phyloP scores from a whole-genome alignment of 2,797 vertebrate species.

The Enteromius thamalakanensis region DNA sequence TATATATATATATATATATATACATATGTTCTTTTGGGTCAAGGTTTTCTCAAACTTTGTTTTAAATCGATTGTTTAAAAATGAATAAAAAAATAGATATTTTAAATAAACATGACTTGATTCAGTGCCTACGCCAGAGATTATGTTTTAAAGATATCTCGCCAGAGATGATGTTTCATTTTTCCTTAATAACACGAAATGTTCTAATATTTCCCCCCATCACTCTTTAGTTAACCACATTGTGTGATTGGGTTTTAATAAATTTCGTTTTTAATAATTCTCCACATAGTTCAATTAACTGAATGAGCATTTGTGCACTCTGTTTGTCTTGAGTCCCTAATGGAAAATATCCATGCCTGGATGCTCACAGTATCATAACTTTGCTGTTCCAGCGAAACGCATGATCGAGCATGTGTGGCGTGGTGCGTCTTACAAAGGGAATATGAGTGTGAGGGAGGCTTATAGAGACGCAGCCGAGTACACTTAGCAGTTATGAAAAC shows the following conservation, averaged over 20 bases:
- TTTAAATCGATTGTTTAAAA: neutral
- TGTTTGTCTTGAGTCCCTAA: conserved; percentile 46
- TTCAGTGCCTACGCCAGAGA: too few species aligned
- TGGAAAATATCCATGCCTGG: conserved; percentile 21
- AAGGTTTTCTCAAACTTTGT: neutral
- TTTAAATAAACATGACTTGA: neutral
- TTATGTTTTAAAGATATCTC: too few species aligned
- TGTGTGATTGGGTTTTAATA: conserved; percentile 36
- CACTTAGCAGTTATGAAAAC: conserved; percentile 64
- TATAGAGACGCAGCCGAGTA: conserved; percentile 53
- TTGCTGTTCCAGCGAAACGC: conserved; percentile 42
- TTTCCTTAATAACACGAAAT: neutral
- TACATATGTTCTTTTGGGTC: neutral
- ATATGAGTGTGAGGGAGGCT: conserved; percentile 55
- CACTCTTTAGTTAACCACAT: neutral
- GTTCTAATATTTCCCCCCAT: neutral
- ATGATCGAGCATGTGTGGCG: conserved; percentile 38
- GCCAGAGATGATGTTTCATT: too few species aligned
- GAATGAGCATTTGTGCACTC: conserved; percentile 34
- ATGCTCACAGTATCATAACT: conserved; percentile 55
- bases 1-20: too few species aligned
- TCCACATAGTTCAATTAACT: conserved; percentile 31
- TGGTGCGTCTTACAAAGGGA: conserved; percentile 31
- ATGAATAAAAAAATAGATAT: too few species aligned
- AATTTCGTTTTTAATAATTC: conserved; percentile 28